Conservation (phyloP, 2,888 invertebrate species). For the Plemyria rubiginata region DNA sequence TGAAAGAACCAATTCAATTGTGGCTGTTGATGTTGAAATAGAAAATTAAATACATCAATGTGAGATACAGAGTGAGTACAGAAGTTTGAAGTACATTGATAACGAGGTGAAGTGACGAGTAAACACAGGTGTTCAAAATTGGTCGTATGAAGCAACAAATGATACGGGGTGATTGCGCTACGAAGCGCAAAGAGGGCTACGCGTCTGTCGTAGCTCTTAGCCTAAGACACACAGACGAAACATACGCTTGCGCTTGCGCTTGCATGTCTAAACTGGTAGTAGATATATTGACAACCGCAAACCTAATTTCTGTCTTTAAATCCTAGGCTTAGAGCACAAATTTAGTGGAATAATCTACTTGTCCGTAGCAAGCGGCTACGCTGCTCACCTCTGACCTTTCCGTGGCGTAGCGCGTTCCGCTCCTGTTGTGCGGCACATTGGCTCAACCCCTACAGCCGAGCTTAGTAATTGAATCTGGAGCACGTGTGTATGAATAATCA, state of each 20-base stretch:
- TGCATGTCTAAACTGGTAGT: too few species aligned
- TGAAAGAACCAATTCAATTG: not conserved
- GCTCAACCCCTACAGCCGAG: slow-evolving; percentile 31
- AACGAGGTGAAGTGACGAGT: not conserved
- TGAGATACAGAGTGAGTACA: too few species aligned
- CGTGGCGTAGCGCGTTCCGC: slow-evolving; percentile 28
- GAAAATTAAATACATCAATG: too few species aligned
- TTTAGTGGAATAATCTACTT: slow-evolving; percentile 4
- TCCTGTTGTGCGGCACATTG: slow-evolving; percentile 20
- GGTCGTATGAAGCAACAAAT: not conserved
- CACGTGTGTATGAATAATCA: slow-evolving; percentile 67
- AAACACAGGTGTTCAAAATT: not conserved
- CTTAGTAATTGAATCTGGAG: slow-evolving; percentile 65
- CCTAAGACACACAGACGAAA: too few species aligned
- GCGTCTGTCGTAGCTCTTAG: not conserved
- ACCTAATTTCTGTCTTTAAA: too few species aligned
- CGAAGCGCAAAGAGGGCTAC: not conserved
- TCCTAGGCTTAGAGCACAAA: not conserved
- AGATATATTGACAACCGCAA: too few species aligned
- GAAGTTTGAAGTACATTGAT: too few species aligned
- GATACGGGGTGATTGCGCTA: slow-evolving; percentile 6
- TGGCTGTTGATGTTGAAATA: not conserved
- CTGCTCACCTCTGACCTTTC: slow-evolving; percentile 65
- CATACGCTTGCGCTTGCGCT: too few species aligned
- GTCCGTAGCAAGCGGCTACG: slow-evolving; percentile 21